Conservation (phyloP, 2,888 invertebrate species). For the Ormyrus thymus region DNA sequence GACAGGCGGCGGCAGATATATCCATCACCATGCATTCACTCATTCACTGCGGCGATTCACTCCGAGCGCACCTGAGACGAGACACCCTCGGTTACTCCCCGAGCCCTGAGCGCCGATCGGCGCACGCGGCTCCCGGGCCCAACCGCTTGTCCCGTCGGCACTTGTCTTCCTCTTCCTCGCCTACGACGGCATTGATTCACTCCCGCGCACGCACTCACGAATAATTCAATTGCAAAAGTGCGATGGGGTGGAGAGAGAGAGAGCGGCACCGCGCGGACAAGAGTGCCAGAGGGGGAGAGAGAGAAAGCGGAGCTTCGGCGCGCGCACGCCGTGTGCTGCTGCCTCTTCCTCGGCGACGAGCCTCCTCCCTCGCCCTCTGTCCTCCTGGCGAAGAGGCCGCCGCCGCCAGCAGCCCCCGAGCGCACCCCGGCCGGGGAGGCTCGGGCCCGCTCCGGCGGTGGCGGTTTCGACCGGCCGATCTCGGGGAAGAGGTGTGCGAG, state of each 20-base stretch:
- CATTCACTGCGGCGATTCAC: too few species aligned
- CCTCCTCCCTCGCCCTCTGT: conserved; percentile 54
- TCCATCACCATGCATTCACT: too few species aligned
- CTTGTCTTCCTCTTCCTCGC: neutral
- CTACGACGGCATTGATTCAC: neutral
- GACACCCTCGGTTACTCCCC: too few species aligned
- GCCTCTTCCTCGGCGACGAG: conserved; percentile 23
- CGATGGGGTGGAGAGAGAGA: neutral
- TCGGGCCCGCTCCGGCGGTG: neutral
- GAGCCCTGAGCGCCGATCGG: neutral
- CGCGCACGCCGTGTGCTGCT: conserved; percentile 15
- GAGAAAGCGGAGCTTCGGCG: neutral
- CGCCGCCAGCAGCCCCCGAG: conserved; percentile 34
- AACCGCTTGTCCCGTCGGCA: conserved; percentile 9
- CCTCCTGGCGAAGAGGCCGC: neutral
- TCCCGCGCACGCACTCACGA: neutral
- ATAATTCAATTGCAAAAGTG: neutral
- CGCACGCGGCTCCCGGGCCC: neutral
- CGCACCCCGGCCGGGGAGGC: neutral
- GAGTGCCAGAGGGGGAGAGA: neutral
- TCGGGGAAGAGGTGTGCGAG: neutral
- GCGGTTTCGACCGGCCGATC: too few species aligned
- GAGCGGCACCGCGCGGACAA: neutral
- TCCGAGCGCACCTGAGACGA: too few species aligned
- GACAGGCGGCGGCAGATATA: neutral